Conservation (phyloP, 1,140 invertebrate genomes). For the Drosophila melanogaster region DNA sequence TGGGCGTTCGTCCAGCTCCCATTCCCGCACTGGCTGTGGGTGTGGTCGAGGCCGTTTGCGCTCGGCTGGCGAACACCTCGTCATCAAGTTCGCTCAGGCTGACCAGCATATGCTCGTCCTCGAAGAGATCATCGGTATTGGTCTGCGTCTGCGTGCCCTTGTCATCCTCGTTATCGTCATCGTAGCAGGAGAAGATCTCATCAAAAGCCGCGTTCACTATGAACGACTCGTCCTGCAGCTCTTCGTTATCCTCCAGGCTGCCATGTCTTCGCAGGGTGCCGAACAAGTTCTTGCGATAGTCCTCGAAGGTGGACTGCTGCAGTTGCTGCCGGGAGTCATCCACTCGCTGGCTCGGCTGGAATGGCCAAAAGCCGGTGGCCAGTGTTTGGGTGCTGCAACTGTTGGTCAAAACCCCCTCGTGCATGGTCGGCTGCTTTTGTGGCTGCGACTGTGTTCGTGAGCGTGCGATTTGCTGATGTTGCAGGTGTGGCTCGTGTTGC, state of each 20-base stretch:
- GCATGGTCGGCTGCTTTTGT: conserved; percentile 28
- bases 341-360: not conserved
- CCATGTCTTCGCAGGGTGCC: conserved; percentile 57
- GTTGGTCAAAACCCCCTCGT: conserved; percentile 53
- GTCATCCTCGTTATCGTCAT: conserved; percentile 60
- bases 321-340: conserved; percentile 50
- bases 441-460: conserved; percentile 47
- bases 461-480: conserved; percentile 31
- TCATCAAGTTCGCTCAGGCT: conserved; percentile 75
- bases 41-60: conserved; percentile 60
- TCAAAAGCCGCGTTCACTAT: conserved; percentile 82
- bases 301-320: conserved; percentile 66
- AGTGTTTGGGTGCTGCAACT: conserved; percentile 72
- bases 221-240: conserved; percentile 66
- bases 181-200: conserved; percentile 76
- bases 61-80: conserved; percentile 66
- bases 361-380: conserved; percentile 28
- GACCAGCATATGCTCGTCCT: conserved; percentile 76
- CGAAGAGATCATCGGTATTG: conserved; percentile 63
- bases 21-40: conserved; percentile 31
- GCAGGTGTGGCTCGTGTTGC: conserved; percentile 21
- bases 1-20: conserved; percentile 60
- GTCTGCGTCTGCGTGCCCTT: conserved; percentile 49
- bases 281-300: conserved; percentile 83
- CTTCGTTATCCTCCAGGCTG: conserved; percentile 47